A percentile compares a stretch with the other conserved stretches of the same genome.
phyloP scores from a whole-genome alignment of 2,113 vertebrate genomes.

The Anoplopoma fimbria region DNA sequence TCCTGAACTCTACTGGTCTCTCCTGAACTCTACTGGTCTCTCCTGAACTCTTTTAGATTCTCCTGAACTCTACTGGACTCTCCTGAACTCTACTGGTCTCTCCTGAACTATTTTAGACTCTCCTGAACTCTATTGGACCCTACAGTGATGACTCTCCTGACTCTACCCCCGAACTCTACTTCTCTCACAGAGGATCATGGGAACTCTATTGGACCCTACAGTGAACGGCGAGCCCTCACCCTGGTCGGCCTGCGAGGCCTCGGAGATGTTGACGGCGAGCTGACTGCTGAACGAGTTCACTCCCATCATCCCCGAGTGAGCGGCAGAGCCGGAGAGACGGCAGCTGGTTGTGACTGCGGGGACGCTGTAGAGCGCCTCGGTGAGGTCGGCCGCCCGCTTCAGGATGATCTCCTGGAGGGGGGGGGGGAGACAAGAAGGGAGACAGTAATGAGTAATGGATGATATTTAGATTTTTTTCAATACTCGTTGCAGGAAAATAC shows the following conservation, averaged over 20 bases:
- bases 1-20: neutral
- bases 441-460: too few species aligned
- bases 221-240: conserved; percentile 84
- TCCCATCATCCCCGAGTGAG: conserved; percentile 90
- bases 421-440: neutral
- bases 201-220: too few species aligned
- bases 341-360: conserved; percentile 92
- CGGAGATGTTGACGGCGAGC: conserved; percentile 91
- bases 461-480: too few species aligned
- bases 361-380: conserved; percentile 96
- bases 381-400: conserved; percentile 95
- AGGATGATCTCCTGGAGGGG: conserved; percentile 91
- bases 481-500: too few species aligned
- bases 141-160: neutral
- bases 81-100: neutral
- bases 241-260: conserved; percentile 91
- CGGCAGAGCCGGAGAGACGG: conserved; percentile 87
- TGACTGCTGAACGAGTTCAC: conserved; percentile 94
- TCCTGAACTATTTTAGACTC: neutral
- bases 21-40: neutral
- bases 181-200: neutral
- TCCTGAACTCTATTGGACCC: neutral
- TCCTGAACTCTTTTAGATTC: rapidly evolving
- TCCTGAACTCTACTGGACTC: neutral
- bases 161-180: neutral